A percentile compares a stretch with the other conserved stretches of the same genome.
These are phyloP conservation scores for Rhyacophila evoluta DNA, from an alignment of 2,888 invertebrate species.

Conservation along the genomic window DNA sequence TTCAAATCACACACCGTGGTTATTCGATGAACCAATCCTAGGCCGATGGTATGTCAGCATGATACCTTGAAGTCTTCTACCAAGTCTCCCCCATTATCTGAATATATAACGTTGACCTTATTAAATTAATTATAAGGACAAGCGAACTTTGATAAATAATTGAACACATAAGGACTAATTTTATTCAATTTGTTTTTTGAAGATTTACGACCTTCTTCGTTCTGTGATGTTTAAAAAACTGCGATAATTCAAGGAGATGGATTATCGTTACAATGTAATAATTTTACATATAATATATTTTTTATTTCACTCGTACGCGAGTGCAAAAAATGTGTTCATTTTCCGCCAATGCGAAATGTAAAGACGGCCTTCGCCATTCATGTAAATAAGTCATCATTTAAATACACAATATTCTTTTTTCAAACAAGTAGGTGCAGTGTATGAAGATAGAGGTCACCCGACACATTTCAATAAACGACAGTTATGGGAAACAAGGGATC, in stretches of 20 bases:
- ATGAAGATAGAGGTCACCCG: background rate
- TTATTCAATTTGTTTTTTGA: too few relatives aligned
- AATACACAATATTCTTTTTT: conserved; percentile 15
- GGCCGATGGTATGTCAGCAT: too few relatives aligned
- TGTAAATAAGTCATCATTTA: conserved; percentile 18
- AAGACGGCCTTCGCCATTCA: conserved; percentile 5
- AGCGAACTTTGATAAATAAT: too few relatives aligned
- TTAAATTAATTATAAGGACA: too few relatives aligned
- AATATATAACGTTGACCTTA: too few relatives aligned
- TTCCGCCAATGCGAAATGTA: background rate
- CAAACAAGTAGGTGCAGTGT: background rate
- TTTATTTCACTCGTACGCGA: background rate
- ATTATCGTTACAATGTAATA: background rate
- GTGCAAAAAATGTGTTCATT: background rate
- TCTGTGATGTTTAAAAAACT: too few relatives aligned
- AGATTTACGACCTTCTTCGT: too few relatives aligned
- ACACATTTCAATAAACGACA: background rate
- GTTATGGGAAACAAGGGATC: background rate
- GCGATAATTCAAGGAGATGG: background rate
- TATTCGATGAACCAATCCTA: too few relatives aligned
- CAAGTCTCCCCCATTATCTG: too few relatives aligned
- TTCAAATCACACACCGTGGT: too few relatives aligned
- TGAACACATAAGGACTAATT: too few relatives aligned
- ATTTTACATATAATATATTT: background rate
- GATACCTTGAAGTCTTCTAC: too few relatives aligned